Base-by-base conservation (phyloP, 1,140 invertebrate species). In the Parapsyche elsis region DNA sequence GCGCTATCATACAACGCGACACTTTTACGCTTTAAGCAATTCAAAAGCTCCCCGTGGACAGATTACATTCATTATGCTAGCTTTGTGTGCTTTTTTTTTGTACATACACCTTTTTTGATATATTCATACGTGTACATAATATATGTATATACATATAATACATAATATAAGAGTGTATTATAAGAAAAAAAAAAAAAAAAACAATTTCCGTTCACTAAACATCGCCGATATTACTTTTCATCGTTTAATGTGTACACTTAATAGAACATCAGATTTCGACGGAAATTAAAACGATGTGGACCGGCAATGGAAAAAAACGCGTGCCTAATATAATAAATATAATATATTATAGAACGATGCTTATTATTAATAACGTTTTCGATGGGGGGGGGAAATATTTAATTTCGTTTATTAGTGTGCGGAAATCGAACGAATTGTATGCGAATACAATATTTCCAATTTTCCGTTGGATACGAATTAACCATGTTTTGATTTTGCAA, bases 131-230 rank as follows among this genome's bases (percentile, higher is more conserved):
- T 53, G 10, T 53, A 53, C 45, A 59, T 9, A 59, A 10, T 7
- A 59, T 64, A 67, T 67, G 26, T 67, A 30, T 67, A 2, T 7
- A 67, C 64, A 14, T 53, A 53, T 53, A 53, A 12, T 53, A 14
- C 49, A 14, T 53, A 53, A 53, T 53, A 4, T 53, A 53, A 38
- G 30, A 38, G 2, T 38, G 30, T 38, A 38, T 38, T 38, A 38
- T 38, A 38, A 38, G 30, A 38, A 38, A 4, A 1, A 67, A 67
- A 23, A 46, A 71, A 73, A 23, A 73, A 73, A 71, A 73, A 73
- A 73, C 71, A 73, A 73, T 73, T 73, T 73, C 71, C 71, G 71
- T 24, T 73, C 71, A 67, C 64, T 67, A 67, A 67, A 67, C 64
- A 23, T 67, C 24, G 64, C 14, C 64, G 64, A 67, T 67, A 67